Percentiles rank a stretch among this genome's conserved stretches.
phyloP scores from a whole-genome alignment of 2,797 vertebrate genomes.

The Oreonectes daqikongensis region DNA sequence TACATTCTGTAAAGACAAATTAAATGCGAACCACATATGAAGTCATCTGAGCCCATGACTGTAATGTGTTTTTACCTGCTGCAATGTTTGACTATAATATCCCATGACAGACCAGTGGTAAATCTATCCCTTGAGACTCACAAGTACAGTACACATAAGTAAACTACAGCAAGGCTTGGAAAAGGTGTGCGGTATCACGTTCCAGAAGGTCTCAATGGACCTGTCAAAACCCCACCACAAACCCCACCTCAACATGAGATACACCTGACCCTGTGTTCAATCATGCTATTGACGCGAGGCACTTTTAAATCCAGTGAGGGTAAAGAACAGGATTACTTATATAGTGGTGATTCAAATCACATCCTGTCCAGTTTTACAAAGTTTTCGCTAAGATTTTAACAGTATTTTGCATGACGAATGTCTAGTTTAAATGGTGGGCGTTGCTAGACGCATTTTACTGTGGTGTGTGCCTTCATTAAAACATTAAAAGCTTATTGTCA shows the following conservation, averaged over 20 bases:
- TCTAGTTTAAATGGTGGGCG: neutral
- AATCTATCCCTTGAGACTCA: constrained; percentile 44
- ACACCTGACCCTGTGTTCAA: constrained; percentile 39
- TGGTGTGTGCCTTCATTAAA: neutral
- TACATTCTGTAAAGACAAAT: constrained; percentile 27
- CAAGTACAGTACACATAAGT: constrained; percentile 45
- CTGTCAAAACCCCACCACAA: constrained; percentile 33
- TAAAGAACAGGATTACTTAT: constrained; percentile 17
- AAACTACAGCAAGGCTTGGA: constrained; percentile 26
- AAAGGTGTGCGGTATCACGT: constrained; percentile 35
- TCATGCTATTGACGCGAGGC: constrained; percentile 35
- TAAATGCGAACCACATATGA: constrained; percentile 39
- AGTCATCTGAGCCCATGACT: constrained; percentile 37
- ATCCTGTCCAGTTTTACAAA: neutral
- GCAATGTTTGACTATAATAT: constrained; percentile 46
- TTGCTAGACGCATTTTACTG: neutral
- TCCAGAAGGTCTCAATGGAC: constrained; percentile 40
- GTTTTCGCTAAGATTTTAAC: neutral
- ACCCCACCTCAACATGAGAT: constrained; percentile 12
- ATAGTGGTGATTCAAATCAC: constrained; percentile 5
- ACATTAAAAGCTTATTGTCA: neutral
- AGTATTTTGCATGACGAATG: neutral
- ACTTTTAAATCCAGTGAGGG: constrained; percentile 29
- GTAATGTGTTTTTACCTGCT: constrained; percentile 47
- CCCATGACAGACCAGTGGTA: constrained; percentile 46